Evolutionary conservation across 1,140 invertebrate species (phyloP).

Genomic region (Sesamia nonagrioides): DNA sequence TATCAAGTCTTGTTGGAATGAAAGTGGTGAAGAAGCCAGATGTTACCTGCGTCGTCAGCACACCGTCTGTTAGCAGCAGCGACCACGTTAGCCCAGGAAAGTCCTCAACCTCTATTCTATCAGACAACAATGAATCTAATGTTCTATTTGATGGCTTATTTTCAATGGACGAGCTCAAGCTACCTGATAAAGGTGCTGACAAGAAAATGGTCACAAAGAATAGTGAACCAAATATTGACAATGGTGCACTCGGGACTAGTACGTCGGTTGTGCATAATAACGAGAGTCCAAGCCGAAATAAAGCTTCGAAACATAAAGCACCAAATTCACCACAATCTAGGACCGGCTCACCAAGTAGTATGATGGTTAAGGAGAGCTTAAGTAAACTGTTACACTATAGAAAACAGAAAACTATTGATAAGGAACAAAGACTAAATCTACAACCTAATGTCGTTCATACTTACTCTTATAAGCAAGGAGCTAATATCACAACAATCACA

Average conservation of each 20-base stretch:
- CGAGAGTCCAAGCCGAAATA: neutral
- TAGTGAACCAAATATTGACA: conserved; percentile 24
- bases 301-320: neutral
- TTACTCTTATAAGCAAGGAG: neutral
- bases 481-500: neutral
- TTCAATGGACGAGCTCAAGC: conserved; percentile 75
- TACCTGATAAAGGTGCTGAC: conserved; percentile 59
- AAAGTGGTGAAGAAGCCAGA: conserved; percentile 62
- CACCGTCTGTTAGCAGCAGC: conserved; percentile 63
- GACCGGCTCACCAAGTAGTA: conserved; percentile 5
- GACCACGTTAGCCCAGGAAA: conserved; percentile 78
- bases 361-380: conserved; percentile 66
- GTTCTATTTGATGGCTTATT: conserved; percentile 75
- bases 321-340: neutral
- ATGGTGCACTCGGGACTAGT: neutral
- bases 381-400: conserved; percentile 71
- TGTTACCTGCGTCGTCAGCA: neutral
- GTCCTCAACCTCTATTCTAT: conserved; percentile 65
- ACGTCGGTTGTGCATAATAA: neutral
- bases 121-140: conserved; percentile 66
- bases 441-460: conserved; percentile 16
- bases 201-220: conserved; percentile 32
- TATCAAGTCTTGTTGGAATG: conserved; percentile 72
- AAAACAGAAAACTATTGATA: conserved; percentile 55
- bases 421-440: conserved; percentile 9